Evolutionary conservation across 2,888 invertebrate genomes (phyloP).

Genomic region (Orchesellides sinensis): DNA sequence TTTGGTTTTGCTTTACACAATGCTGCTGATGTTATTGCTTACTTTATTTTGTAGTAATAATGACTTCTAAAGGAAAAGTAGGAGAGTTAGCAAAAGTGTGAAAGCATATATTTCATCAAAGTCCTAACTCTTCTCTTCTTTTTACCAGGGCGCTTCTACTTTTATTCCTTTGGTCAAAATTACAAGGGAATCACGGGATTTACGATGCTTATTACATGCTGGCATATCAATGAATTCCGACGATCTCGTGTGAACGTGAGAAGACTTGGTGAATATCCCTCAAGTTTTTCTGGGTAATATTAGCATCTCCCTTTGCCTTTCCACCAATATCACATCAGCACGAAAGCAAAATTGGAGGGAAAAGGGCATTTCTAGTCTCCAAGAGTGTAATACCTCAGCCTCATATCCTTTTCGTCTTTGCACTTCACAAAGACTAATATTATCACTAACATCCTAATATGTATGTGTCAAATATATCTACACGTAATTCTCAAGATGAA

Average conservation of each 20-base stretch:
- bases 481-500: slow-evolving; percentile 11
- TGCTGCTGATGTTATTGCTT: slow-evolving; percentile 3
- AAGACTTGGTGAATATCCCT: slow-evolving; percentile 71
- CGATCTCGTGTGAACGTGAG: slow-evolving; percentile 74
- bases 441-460: slow-evolving; percentile 7
- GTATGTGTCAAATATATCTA: background rate
- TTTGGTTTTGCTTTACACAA: slow-evolving; percentile 26
- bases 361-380: background rate
- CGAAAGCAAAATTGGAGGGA: background rate
- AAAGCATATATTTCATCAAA: background rate
- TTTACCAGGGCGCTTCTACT: slow-evolving; percentile 35
- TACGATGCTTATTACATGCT: slow-evolving; percentile 75
- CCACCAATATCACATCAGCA: no score
- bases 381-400: slow-evolving; percentile 18
- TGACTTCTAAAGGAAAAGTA: background rate
- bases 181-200: slow-evolving; percentile 75
- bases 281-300: slow-evolving; percentile 41
- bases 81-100: slow-evolving; percentile 10
- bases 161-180: slow-evolving; percentile 74
- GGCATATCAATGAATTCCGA: slow-evolving; percentile 75
- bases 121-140: slow-evolving; percentile 7
- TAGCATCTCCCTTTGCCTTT: slow-evolving; percentile 20
- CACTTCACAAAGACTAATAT: slow-evolving; percentile 47
- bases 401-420: slow-evolving; percentile 13
- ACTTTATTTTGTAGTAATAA: slow-evolving; percentile 23